A percentile compares a stretch with the other conserved stretches of the same genome.
These are phyloP conservation scores for Drosophila hamatofila DNA, from an alignment of 2,888 invertebrate species.

Conservation along the genomic window DNA sequence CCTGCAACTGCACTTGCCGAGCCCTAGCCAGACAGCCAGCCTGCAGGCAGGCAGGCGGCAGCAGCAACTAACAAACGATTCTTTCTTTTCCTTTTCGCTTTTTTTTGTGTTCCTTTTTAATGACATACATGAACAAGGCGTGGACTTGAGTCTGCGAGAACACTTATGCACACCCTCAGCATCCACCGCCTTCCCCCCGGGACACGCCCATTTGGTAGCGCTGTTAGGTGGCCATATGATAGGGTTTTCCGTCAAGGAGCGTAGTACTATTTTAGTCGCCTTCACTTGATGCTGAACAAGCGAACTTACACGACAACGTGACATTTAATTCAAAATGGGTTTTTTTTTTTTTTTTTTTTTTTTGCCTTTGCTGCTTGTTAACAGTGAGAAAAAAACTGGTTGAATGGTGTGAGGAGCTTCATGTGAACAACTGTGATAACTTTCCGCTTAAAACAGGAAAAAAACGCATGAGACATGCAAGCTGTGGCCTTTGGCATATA, in stretches of 20 bases:
- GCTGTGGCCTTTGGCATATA: conserved; percentile 28
- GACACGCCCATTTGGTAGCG: not conserved
- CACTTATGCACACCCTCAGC: conserved; percentile 28
- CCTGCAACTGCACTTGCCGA: conserved; percentile 28
- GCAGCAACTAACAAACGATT: conserved; percentile 48
- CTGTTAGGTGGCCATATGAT: conserved; percentile 52
- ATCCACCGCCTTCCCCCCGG: not conserved
- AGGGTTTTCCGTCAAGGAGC: conserved; percentile 51
- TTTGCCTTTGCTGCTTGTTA: conserved; percentile 47
- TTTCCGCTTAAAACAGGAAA: conserved; percentile 8
- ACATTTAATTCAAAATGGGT: conserved; percentile 71
- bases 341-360: conserved; percentile 12
- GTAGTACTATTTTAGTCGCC: conserved; percentile 66
- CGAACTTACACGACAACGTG: conserved; percentile 69
- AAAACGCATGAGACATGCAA: not conserved
- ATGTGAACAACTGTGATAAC: conserved; percentile 28
- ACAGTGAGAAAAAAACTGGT: conserved; percentile 30
- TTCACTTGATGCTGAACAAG: conserved; percentile 65
- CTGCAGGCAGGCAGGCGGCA: conserved; percentile 20
- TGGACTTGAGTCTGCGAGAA: conserved; percentile 34
- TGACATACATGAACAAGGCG: conserved; percentile 63
- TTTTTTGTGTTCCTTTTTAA: conserved; percentile 50
- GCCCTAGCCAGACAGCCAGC: conserved; percentile 38
- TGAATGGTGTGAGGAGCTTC: conserved; percentile 1
- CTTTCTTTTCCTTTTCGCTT: conserved; percentile 11